Conservation (phyloP, 2,888 invertebrate genomes). For the Nemoura dubitans region DNA sequence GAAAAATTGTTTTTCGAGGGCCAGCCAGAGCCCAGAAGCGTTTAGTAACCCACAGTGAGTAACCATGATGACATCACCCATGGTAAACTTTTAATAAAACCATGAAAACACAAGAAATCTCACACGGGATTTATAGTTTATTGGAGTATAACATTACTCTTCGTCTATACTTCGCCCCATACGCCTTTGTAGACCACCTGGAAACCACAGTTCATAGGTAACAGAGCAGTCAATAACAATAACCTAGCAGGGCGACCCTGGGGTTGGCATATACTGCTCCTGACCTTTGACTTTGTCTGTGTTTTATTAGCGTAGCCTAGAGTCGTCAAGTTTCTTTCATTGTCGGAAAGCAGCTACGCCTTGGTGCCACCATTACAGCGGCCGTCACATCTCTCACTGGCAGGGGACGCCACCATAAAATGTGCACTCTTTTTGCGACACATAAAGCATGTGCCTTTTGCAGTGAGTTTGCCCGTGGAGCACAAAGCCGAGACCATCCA, state of each 20-base stretch:
- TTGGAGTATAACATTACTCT: background rate
- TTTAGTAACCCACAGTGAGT: background rate
- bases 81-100: background rate
- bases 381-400: background rate
- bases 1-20: background rate
- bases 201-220: background rate
- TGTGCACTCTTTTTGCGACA: background rate
- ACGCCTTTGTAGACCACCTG: constrained; percentile 1
- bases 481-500: background rate
- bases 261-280: background rate
- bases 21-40: background rate
- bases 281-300: background rate
- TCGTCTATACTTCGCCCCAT: background rate
- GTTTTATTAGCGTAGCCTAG: background rate
- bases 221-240: background rate
- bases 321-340: constrained; percentile 3
- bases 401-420: background rate
- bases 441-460: background rate
- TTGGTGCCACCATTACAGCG: background rate
- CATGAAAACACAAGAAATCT: background rate
- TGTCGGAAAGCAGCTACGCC: background rate
- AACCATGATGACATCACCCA: background rate
- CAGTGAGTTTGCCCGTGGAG: background rate
- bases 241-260: background rate
- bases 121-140: background rate